These are phyloP conservation scores for Dasyprocta punctata DNA, from an alignment of 2,113 vertebrate genomes.

Conservation along the genomic window DNA sequence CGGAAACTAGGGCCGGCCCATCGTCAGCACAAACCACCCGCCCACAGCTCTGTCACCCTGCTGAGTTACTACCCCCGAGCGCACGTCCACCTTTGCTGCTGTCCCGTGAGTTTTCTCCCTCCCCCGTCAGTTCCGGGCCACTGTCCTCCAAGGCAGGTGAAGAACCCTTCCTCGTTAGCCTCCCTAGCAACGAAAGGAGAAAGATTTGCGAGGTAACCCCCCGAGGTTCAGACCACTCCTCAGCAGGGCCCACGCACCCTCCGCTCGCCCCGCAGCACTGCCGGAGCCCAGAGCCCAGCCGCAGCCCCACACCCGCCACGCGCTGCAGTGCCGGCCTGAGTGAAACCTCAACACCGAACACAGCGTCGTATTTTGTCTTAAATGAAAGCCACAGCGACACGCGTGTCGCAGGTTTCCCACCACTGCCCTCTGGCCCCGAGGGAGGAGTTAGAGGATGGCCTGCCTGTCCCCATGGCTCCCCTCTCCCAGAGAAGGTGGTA, in stretches of 20 bases:
- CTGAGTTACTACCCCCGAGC: too few species aligned
- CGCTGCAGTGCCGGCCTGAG: neutral
- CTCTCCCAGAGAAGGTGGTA: neutral
- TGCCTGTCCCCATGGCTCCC: neutral
- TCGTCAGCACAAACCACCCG: neutral
- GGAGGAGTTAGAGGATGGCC: neutral
- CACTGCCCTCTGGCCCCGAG: neutral
- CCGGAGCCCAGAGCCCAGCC: neutral
- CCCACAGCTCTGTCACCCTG: neutral
- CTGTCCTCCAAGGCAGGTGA: neutral
- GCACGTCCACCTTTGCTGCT: neutral
- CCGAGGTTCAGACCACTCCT: neutral
- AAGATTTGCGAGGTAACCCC: neutral
- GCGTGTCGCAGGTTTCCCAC: neutral
- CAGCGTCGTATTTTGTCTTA: neutral
- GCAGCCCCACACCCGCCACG: neutral
- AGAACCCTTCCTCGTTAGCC: neutral
- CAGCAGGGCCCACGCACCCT: neutral
- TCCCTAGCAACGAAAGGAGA: neutral
- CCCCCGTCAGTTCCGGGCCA: neutral
- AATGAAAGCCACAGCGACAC: neutral
- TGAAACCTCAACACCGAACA: neutral
- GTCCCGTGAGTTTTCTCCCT: neutral
- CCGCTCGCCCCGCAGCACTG: neutral
- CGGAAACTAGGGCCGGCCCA: neutral